Percentiles rank a stretch among this genome's conserved stretches.
Conservation (phyloP, 1,140 invertebrate species). For the Drosophila triauraria region DNA sequence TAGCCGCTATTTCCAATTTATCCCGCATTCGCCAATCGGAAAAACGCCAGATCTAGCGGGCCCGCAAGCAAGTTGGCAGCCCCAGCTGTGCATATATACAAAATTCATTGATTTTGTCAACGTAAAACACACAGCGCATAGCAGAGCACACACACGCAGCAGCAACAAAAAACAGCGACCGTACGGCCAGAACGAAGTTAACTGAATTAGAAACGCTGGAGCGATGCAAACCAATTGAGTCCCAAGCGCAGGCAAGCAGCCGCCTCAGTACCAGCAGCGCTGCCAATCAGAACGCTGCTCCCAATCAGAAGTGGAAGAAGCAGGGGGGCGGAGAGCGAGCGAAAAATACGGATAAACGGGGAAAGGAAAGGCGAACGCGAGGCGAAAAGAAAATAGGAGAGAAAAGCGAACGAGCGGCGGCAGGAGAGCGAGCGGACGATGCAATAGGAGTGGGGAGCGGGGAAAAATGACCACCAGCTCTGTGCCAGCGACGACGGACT, state of each 20-base stretch:
- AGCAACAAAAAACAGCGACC: constrained; percentile 32
- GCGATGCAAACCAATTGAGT: constrained; percentile 49
- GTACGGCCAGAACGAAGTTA: constrained; percentile 50
- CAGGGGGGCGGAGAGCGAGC: constrained; percentile 34
- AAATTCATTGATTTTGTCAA: constrained; percentile 84
- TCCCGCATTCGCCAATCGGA: too few relatives aligned
- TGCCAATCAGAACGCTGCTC: constrained; percentile 69
- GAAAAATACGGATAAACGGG: constrained; percentile 65
- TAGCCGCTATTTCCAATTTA: too few relatives aligned
- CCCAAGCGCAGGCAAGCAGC: constrained; percentile 16
- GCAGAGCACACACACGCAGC: constrained; percentile 41
- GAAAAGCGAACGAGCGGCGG: constrained; percentile 15
- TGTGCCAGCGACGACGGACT: constrained; percentile 37
- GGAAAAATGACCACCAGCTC: constrained; percentile 66
- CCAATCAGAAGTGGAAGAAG: constrained; percentile 63
- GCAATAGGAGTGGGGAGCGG: constrained; percentile 26
- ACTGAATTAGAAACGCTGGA: constrained; percentile 59
- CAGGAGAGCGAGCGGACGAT: constrained; percentile 6
- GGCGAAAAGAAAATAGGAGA: constrained; percentile 27
- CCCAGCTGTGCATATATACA: constrained; percentile 64
- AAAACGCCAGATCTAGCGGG: too few relatives aligned
- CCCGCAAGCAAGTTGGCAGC: constrained; percentile 6
- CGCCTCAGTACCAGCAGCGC: constrained; percentile 35
- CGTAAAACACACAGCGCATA: constrained; percentile 75
- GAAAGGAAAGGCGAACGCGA: constrained; percentile 48